Percentiles rank a stretch among this genome's conserved stretches.
Evolutionary conservation across 2,113 vertebrate species (phyloP).

Genomic region (Pelobates fuscus): DNA sequence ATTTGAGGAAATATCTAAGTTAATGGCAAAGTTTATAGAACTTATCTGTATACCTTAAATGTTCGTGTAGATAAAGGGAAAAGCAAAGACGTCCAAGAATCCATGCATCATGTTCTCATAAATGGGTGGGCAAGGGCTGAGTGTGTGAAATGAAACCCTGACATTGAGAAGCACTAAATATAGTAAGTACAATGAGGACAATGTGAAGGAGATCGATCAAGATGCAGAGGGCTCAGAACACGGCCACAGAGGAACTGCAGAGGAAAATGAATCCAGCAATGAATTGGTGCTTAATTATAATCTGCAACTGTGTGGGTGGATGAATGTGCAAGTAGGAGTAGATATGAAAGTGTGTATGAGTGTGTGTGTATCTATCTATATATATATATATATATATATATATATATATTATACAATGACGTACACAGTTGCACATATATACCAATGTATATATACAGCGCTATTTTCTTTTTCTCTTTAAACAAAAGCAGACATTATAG

Average conservation of each 20-base stretch:
- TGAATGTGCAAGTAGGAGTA: background rate
- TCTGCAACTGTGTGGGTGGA: background rate
- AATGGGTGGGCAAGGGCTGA: constrained; percentile 23
- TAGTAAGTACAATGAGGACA: constrained; percentile 45
- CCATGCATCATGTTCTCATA: constrained; percentile 17
- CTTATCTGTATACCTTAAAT: constrained; percentile 42
- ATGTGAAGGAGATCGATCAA: constrained; percentile 36
- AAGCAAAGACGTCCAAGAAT: constrained; percentile 15
- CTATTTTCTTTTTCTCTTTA: too few species aligned
- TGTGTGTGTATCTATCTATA: background rate
- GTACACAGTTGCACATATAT: too few species aligned
- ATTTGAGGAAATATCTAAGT: constrained; percentile 25
- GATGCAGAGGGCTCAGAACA: constrained; percentile 28
- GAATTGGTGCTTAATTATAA: constrained; percentile 13
- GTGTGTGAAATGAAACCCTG: constrained; percentile 45
- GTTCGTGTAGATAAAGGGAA: constrained; percentile 24
- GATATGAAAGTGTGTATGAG: background rate
- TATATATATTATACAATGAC: too few species aligned
- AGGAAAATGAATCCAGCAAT: constrained; percentile 2
- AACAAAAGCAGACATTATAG: too few species aligned
- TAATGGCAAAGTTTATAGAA: constrained; percentile 35
- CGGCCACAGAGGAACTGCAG: background rate
- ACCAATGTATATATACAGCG: too few species aligned
- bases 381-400: too few species aligned
- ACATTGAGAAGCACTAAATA: constrained; percentile 46